Base-by-base conservation (phyloP, 2,113 vertebrate genomes). In the Pseudolaguvia tuberculata region DNA sequence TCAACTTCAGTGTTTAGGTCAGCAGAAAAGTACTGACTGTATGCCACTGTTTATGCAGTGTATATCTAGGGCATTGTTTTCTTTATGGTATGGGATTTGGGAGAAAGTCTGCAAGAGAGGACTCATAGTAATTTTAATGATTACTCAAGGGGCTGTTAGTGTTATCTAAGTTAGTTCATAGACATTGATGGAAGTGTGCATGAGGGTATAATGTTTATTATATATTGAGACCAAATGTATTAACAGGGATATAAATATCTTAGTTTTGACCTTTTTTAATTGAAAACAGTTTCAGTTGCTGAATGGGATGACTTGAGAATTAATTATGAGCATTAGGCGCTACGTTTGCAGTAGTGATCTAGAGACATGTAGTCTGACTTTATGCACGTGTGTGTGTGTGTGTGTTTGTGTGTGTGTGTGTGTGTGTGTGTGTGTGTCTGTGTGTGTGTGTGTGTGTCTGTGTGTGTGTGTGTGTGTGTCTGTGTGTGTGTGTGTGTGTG, bases 281-380 rank as follows among this genome's bases (percentile, higher is more conserved):
- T 21, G 13, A 12, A 62, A 42, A 29, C 3, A 39, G 12, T n/a
- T 42, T 42, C 31, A 42, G 39, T 42, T 42, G 39, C 8, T 42
- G 1, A 42, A 42, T 9, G 9, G 9, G 4, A 42, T 42, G 31
- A 35, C 31, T 4, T 42, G 39, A 42, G 8, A 6, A 4, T 35
- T 42, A 4, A 42, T 42, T 42, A 42, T 42, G 7, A 42, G n/a
- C 61, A 9, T 71, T 31, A 17, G 55, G 3, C 20, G 12, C 21
- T 67, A 39, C 29, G 39, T 52, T 85, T 62, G 65, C 51, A n/a
- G 51, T 48, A 62, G 53, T 18, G 29, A 75, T 48, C 70, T 39
- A 59, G 29, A 75, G 53, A 55, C 25, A 3, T 82, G 73, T 84
- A 80, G 82, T 82, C 83, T 18, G 39, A 39, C 21, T 57, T 53